Conservation (phyloP, 2,797 vertebrate genomes). For the Limnodromus scolopaceus region DNA sequence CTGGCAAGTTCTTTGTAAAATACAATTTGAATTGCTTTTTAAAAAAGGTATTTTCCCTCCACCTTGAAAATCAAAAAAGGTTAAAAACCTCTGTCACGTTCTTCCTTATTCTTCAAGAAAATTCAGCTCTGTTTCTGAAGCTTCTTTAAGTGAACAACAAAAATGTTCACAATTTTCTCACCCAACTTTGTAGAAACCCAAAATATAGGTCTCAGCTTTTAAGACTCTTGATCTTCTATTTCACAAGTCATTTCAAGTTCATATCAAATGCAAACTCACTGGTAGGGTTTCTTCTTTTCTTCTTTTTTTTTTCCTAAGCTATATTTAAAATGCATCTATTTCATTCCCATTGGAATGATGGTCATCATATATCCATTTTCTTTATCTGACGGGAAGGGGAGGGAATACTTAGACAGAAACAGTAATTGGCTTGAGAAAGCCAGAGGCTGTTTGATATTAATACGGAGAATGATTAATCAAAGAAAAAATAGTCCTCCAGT, state of each 20-base stretch:
- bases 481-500: constrained; percentile 52
- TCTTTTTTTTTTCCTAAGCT: neutral
- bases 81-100: constrained; percentile 50
- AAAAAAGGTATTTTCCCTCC: constrained; percentile 47
- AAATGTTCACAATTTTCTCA: constrained; percentile 19
- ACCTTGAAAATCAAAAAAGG: constrained; percentile 70
- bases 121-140: constrained; percentile 36
- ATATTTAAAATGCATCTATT: constrained; percentile 63
- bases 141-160: constrained; percentile 23
- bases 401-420: constrained; percentile 72
- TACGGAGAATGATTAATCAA: constrained; percentile 75
- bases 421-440: constrained; percentile 69
- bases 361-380: constrained; percentile 74
- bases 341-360: constrained; percentile 40
- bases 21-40: constrained; percentile 50
- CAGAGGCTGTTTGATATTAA: constrained; percentile 73
- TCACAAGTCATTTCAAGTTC: constrained; percentile 73
- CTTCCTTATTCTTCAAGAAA: constrained; percentile 34
- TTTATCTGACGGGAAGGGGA: constrained; percentile 65
- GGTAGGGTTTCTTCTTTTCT: neutral
- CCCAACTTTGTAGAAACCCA: constrained; percentile 25
- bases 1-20: constrained; percentile 56
- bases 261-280: constrained; percentile 43
- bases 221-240: constrained; percentile 57
- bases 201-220: constrained; percentile 43